Evolutionary conservation across 2,113 vertebrate species (phyloP), one percentile per base, ranked within the genome.

Genomic region (Pavo muticus): DNA sequence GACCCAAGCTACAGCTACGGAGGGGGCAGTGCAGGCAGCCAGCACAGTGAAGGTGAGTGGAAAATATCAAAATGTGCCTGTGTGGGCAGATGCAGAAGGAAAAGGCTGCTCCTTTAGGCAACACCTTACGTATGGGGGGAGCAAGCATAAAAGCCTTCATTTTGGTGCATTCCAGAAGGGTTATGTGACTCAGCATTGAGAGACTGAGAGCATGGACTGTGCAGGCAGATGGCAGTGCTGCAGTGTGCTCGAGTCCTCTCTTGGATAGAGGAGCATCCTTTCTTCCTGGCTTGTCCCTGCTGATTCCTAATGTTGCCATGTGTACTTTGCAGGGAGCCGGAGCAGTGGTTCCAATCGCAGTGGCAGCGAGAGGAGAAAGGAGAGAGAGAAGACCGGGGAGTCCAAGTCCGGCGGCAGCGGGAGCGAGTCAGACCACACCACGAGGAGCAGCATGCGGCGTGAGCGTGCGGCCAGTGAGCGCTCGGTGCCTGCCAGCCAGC

Each of bases 271-370:
- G 9, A 87, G 37, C 44, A 16, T 71, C 39, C 1, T 2, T 75
- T 82, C 14, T 64, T 71, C 64, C 47, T 18, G 29, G 17, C 30
- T 61, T 37, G 8, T 65, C 52, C 1, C 6, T 39, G 24, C 64
- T 44, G 11, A 63, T 2, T 0, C 50, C 75, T 94, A 59, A 91
- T 40, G 21, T 63, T 50, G 44, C 71, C 54, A 54, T 0, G 0
- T 74, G 45, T 7, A 24, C 50, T 61, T 87, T 0, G 1, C 97
- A 99, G 99, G 99, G 95, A 99, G 98, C 93, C 97, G 97, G 67
- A 99, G 99, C 97, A 99, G 99, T 2, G 98, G 98, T 48, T 99
- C 99, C 2, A 99, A 99, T 96, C 98, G 98, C 72, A 99, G 99
- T 0, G 98, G 98, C 61, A 98, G 97, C 1, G 98, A 98, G 96